Evolutionary conservation across 2,888 invertebrate genomes (phyloP).

Genomic region (Notodonta ziczac): DNA sequence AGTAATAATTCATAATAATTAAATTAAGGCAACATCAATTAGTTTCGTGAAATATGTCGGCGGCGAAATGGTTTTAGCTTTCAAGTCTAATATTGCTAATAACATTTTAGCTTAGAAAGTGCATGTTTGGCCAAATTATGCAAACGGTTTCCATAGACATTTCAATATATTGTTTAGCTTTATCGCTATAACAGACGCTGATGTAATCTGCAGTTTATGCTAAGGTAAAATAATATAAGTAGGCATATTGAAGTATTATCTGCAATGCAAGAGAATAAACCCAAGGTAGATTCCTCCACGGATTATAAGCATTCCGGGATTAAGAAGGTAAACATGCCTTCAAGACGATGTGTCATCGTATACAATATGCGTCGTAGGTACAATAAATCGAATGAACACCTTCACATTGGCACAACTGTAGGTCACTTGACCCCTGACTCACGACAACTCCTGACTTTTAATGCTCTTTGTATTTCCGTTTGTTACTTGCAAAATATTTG

Average conservation of each 20-base stretch:
- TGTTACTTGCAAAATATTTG: slow-evolving; percentile 5
- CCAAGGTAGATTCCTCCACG: slow-evolving; percentile 34
- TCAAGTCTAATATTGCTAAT: slow-evolving; percentile 32
- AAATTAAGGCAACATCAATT: slow-evolving; percentile 10
- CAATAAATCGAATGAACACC: slow-evolving; percentile 25
- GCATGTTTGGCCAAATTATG: slow-evolving; percentile 14
- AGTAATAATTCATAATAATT: slow-evolving; percentile 13
- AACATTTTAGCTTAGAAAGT: slow-evolving; percentile 29
- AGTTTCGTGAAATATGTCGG: slow-evolving; percentile 13
- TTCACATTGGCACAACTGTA: slow-evolving; percentile 31
- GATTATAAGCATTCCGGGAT: slow-evolving; percentile 46
- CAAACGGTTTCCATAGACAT: slow-evolving; percentile 15
- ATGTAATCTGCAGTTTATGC: slow-evolving; percentile 1
- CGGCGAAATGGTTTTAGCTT: slow-evolving; percentile 14
- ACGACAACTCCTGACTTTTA: slow-evolving; percentile 7
- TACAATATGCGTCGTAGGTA: slow-evolving; percentile 25
- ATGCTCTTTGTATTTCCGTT: slow-evolving; percentile 26
- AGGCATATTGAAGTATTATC: slow-evolving; percentile 6
- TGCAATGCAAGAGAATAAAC: slow-evolving; percentile 38
- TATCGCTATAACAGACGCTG: slow-evolving; percentile 1
- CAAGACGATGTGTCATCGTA: slow-evolving; percentile 45
- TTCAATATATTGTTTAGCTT: slow-evolving; percentile 10
- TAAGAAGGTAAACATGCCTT: slow-evolving; percentile 52
- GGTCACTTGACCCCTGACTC: slow-evolving; percentile 31
- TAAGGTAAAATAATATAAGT: background rate